Conservation (phyloP, 2,113 vertebrate genomes). For the Chrysochloris asiatica region DNA sequence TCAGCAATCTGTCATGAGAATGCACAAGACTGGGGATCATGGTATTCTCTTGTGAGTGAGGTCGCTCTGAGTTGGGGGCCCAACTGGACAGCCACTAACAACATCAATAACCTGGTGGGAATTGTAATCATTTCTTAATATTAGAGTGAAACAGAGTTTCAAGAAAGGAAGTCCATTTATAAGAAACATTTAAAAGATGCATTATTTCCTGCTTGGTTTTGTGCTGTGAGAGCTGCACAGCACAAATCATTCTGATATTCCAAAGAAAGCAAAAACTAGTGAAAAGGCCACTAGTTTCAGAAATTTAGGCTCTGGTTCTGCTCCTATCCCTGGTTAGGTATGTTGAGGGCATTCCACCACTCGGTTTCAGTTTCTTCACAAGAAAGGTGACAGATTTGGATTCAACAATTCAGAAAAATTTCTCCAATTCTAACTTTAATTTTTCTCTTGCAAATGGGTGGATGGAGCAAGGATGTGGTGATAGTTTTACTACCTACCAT, state of each 20-base stretch:
- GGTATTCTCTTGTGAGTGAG: background rate
- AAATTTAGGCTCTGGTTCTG: background rate
- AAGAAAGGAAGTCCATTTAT: background rate
- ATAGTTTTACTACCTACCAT: too few species aligned
- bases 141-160: background rate
- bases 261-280: background rate
- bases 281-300: background rate
- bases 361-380: background rate
- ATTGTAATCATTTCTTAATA: background rate
- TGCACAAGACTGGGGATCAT: background rate
- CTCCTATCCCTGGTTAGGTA: background rate
- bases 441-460: background rate
- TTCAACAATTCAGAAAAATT: background rate
- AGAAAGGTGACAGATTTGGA: background rate
- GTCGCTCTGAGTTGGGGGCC: background rate
- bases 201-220: background rate
- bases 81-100: background rate
- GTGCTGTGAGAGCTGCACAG: background rate
- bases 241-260: constrained; percentile 6
- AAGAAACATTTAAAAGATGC: background rate
- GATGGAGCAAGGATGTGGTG: background rate
- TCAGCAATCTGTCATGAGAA: background rate
- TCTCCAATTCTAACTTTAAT: background rate
- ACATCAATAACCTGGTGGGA: background rate
- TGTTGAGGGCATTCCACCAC: background rate